These are phyloP conservation scores for Corynorhinus townsendii DNA, from an alignment of 2,113 vertebrate species.

Conservation along the genomic window DNA sequence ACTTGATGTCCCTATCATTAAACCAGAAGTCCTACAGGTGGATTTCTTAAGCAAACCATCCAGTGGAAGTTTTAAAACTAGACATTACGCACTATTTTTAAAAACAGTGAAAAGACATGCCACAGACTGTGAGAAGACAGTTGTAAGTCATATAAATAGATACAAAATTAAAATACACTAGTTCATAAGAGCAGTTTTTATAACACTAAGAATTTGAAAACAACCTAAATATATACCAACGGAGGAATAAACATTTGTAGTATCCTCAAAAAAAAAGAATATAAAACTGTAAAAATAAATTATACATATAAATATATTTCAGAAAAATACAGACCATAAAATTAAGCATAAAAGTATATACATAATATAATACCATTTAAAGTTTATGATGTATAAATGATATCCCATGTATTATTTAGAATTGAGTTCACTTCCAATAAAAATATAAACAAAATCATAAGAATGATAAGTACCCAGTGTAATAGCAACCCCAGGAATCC, in stretches of 20 bases:
- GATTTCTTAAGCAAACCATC: not conserved
- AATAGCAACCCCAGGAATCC: not conserved
- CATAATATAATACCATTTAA: not conserved
- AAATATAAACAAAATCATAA: not conserved
- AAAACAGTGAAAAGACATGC: not conserved
- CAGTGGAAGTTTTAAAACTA: not conserved
- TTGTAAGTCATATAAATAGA: not conserved
- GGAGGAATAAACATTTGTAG: not conserved
- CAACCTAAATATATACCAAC: not conserved
- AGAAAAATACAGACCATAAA: not conserved
- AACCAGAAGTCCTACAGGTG: not conserved
- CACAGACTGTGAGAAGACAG: not conserved
- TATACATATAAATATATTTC: not conserved
- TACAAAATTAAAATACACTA: not conserved
- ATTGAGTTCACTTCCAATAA: not conserved
- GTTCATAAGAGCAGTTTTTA: not conserved
- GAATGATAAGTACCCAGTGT: not conserved
- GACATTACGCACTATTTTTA: not conserved
- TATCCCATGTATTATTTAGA: not conserved
- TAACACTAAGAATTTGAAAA: not conserved
- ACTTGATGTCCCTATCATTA: not conserved
- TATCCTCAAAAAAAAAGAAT: not conserved
- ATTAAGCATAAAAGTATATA: not conserved
- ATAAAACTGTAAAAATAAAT: not conserved
- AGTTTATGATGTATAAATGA: not conserved